These are phyloP conservation scores for Tor tambroides DNA, from an alignment of 2,113 vertebrate species.

Conservation along the genomic window DNA sequence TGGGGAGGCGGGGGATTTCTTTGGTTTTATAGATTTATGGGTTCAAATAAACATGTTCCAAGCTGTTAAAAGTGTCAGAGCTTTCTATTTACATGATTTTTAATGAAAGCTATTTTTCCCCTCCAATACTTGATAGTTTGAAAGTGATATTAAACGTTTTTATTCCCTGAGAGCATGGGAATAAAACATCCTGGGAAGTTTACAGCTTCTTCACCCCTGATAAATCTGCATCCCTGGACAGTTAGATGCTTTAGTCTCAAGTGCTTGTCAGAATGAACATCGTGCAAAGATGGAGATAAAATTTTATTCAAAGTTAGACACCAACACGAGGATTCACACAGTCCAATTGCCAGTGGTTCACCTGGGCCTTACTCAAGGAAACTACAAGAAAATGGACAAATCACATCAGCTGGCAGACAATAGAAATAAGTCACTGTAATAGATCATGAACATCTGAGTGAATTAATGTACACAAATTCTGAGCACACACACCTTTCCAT, in stretches of 20 bases:
- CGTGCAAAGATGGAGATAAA: no score
- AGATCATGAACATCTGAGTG: no score
- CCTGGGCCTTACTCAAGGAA: background rate
- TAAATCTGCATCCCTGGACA: background rate
- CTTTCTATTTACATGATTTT: no score
- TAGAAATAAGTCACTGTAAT: background rate
- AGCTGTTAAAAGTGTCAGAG: no score
- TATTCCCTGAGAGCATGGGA: background rate
- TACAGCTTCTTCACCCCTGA: background rate
- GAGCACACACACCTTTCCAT: constrained; percentile 47
- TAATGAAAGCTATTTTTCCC: no score
- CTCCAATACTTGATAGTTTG: no score
- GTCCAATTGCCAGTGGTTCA: background rate
- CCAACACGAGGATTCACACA: background rate
- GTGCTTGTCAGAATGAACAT: no score
- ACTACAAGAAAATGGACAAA: background rate
- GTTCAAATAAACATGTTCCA: no score
- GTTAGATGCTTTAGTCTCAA: background rate
- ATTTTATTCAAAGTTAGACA: background rate
- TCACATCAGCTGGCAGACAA: background rate
- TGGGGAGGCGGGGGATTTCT: no score
- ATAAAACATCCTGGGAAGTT: background rate
- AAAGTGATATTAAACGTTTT: background rate
- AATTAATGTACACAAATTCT: background rate
- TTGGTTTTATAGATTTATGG: no score